These are phyloP conservation scores for Leucophenga montana DNA, from an alignment of 2,888 invertebrate genomes.

Conservation along the genomic window DNA sequence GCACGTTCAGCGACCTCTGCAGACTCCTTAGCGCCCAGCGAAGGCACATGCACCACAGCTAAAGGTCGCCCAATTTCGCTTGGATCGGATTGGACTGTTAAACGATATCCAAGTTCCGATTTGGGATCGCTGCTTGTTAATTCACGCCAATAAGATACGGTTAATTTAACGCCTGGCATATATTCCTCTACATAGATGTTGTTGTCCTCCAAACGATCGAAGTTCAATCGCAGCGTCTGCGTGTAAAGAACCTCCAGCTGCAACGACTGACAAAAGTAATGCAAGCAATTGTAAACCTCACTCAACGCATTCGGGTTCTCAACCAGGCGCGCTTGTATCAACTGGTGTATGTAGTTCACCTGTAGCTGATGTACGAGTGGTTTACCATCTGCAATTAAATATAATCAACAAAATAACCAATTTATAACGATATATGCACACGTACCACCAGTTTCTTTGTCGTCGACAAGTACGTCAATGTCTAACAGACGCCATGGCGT, in stretches of 20 bases:
- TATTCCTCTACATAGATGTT: slow-evolving; percentile 94
- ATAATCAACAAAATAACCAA: background rate
- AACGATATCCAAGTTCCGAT: slow-evolving; percentile 89
- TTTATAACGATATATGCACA: background rate
- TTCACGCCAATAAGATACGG: slow-evolving; percentile 94
- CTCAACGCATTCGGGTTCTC: slow-evolving; percentile 85
- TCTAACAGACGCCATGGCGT: slow-evolving; percentile 97
- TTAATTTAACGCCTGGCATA: slow-evolving; percentile 88
- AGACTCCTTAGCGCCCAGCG: slow-evolving; percentile 72
- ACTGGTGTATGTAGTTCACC: slow-evolving; percentile 92
- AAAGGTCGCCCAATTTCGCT: slow-evolving; percentile 85
- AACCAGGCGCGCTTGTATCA: slow-evolving; percentile 87
- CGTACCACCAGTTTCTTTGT: slow-evolving; percentile 93
- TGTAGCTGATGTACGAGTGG: slow-evolving; percentile 95
- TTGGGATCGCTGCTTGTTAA: slow-evolving; percentile 78
- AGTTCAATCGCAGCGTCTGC: slow-evolving; percentile 89
- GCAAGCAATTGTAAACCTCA: slow-evolving; percentile 88
- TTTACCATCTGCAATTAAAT: slow-evolving; percentile 83
- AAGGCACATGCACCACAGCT: slow-evolving; percentile 80
- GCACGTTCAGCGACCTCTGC: slow-evolving; percentile 83
- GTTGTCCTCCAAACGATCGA: slow-evolving; percentile 91
- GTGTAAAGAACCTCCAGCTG: slow-evolving; percentile 93
- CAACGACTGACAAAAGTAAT: slow-evolving; percentile 94
- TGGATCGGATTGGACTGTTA: slow-evolving; percentile 91
- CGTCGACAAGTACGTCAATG: slow-evolving; percentile 96